Evolutionary conservation across 2,797 vertebrate genomes (phyloP).

Genomic region (Anisognathus igniventris): DNA sequence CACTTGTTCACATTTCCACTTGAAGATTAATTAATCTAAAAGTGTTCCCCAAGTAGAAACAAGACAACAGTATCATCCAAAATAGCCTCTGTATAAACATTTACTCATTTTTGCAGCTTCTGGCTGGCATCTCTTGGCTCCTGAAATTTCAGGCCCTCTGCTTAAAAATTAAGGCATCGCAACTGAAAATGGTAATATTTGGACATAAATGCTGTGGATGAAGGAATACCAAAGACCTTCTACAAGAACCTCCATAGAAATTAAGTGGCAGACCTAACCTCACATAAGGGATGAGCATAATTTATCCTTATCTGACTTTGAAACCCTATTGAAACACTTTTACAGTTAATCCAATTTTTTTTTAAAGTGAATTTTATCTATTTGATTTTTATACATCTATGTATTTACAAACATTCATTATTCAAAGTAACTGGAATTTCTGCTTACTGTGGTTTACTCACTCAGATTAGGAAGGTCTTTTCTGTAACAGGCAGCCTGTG

Average conservation of each 20-base stretch:
- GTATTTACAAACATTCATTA: constrained; percentile 49
- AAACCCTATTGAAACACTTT: neutral
- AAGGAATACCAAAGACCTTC: constrained; percentile 85
- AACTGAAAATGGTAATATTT: constrained; percentile 75
- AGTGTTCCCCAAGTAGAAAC: constrained; percentile 62
- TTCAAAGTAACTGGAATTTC: constrained; percentile 40
- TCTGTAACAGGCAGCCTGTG: neutral
- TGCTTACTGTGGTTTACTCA: constrained; percentile 31
- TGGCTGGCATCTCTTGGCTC: constrained; percentile 62
- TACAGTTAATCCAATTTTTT: neutral
- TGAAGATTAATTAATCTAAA: constrained; percentile 57
- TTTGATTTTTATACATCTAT: constrained; percentile 2
- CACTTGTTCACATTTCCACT: constrained; percentile 59
- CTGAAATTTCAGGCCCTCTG: constrained; percentile 70
- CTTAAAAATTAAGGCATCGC: constrained; percentile 80
- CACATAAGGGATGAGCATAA: neutral
- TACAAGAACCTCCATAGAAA: constrained; percentile 58
- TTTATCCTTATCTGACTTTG: neutral
- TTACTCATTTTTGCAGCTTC: constrained; percentile 22
- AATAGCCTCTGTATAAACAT: constrained; percentile 60
- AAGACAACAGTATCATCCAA: constrained; percentile 54
- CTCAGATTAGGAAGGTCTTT: constrained; percentile 40
- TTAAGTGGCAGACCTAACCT: constrained; percentile 33
- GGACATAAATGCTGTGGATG: constrained; percentile 88
- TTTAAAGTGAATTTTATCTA: neutral